phyloP scores from a whole-genome alignment of 2,888 invertebrate species.

The Ecdyonurus torrentis region DNA sequence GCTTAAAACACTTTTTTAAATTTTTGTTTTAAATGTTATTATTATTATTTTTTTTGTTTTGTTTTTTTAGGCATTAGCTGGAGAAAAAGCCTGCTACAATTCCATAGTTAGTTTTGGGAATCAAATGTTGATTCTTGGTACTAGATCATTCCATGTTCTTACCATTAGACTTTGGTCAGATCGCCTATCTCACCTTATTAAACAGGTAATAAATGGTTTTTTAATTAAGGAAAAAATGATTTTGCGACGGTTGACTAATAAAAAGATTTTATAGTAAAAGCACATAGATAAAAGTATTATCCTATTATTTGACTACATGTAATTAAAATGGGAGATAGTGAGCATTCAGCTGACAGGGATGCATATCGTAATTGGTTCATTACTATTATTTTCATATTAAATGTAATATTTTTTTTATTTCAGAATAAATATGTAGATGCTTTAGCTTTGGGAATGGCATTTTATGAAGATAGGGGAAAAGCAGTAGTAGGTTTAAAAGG shows the following conservation, averaged over 20 bases:
- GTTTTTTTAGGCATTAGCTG: conserved; percentile 40
- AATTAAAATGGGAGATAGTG: too few species aligned
- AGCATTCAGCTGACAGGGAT: too few species aligned
- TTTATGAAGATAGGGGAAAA: conserved; percentile 38
- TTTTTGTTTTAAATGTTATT: background rate
- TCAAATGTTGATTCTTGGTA: conserved; percentile 53
- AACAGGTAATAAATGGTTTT: conserved; percentile 27
- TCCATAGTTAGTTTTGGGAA: conserved; percentile 48
- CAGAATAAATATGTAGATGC: conserved; percentile 38
- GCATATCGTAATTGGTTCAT: background rate
- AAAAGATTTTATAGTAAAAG: too few species aligned
- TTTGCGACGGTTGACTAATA: too few species aligned
- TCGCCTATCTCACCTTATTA: conserved; percentile 39
- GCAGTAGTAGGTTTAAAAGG: conserved; percentile 37
- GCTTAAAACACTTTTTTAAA: conserved; percentile 2
- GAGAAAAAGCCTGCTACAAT: conserved; percentile 58
- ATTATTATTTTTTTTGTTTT: too few species aligned
- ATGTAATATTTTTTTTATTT: conserved; percentile 10
- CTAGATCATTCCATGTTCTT: conserved; percentile 37
- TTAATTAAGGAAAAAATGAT: too few species aligned
- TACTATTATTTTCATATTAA: conserved; percentile 1
- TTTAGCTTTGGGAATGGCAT: conserved; percentile 37
- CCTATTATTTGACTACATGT: too few species aligned
- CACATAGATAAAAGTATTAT: too few species aligned
- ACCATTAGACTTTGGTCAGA: conserved; percentile 49